A percentile compares a stretch with the other conserved stretches of the same genome.
These are phyloP conservation scores for Entomobrya multifasciata DNA, from an alignment of 2,888 invertebrate species.

Conservation along the genomic window DNA sequence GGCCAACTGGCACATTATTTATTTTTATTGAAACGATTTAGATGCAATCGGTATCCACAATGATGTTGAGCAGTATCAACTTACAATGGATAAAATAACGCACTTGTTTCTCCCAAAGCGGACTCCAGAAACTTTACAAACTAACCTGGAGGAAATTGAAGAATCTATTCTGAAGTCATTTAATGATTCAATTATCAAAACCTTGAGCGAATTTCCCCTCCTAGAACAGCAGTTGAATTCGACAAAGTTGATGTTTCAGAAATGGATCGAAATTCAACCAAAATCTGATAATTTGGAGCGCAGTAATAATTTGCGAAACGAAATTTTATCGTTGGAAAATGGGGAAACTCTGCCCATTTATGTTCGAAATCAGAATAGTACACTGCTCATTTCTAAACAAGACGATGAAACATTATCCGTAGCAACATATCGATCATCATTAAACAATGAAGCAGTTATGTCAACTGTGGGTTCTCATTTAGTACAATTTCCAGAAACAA, in stretches of 20 bases:
- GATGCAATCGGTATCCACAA: no score
- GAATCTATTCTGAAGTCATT: not conserved
- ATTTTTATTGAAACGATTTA: no score
- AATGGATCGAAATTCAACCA: no score
- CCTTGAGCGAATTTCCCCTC: not conserved
- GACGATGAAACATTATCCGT: not conserved
- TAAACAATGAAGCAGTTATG: slow-evolving; percentile 12
- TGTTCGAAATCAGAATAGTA: slow-evolving; percentile 35
- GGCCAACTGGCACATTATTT: no score
- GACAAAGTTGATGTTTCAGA: not conserved
- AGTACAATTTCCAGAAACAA: not conserved
- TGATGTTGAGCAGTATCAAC: no score
- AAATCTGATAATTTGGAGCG: not conserved
- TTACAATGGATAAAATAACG: no score
- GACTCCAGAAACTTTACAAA: not conserved
- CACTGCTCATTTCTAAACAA: not conserved
- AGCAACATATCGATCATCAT: not conserved
- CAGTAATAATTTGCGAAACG: not conserved
- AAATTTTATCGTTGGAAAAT: not conserved
- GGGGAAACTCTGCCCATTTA: slow-evolving; percentile 17
- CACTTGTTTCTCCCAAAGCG: slow-evolving; percentile 34
- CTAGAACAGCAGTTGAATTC: not conserved
- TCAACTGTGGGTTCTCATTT: not conserved
- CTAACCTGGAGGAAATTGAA: slow-evolving; percentile 1
- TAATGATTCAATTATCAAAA: not conserved